Conservation (phyloP, 2,888 invertebrate species). For the Macrophya alboannulata region DNA sequence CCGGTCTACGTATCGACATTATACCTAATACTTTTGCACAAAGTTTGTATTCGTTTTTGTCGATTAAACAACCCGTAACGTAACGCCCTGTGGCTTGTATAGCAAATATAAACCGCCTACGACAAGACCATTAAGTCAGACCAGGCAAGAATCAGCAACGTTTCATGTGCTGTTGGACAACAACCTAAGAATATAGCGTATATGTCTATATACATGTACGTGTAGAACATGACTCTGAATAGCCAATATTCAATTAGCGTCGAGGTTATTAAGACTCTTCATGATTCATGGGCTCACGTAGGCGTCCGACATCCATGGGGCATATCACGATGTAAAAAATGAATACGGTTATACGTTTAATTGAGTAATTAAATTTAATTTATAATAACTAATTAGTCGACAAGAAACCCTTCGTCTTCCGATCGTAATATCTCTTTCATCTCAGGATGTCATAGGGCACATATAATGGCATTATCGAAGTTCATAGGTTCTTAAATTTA, state of each 20-base stretch:
- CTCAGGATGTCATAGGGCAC: neutral
- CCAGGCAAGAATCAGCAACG: neutral
- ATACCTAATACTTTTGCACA: neutral
- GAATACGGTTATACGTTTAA: conserved; percentile 33
- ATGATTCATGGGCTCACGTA: conserved; percentile 46
- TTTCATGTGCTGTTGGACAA: conserved; percentile 35
- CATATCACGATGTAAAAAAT: conserved; percentile 24
- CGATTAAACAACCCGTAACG: neutral
- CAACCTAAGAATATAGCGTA: neutral
- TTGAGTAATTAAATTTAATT: conserved; percentile 27
- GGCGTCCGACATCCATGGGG: neutral
- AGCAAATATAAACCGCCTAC: conserved; percentile 33
- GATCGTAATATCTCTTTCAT: neutral
- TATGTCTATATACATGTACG: neutral
- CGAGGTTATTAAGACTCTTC: conserved; percentile 40
- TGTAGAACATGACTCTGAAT: conserved; percentile 21
- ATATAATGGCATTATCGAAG: neutral
- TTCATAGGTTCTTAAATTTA: neutral
- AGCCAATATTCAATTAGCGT: conserved; percentile 51
- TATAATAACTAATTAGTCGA: conserved; percentile 29
- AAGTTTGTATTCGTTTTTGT: neutral
- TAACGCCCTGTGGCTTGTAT: conserved; percentile 18
- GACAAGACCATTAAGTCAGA: conserved; percentile 29
- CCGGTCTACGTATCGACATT: neutral
- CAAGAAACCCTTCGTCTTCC: neutral